Evolutionary conservation across 2,113 vertebrate species (phyloP).

Genomic region (Cololabis saira): DNA sequence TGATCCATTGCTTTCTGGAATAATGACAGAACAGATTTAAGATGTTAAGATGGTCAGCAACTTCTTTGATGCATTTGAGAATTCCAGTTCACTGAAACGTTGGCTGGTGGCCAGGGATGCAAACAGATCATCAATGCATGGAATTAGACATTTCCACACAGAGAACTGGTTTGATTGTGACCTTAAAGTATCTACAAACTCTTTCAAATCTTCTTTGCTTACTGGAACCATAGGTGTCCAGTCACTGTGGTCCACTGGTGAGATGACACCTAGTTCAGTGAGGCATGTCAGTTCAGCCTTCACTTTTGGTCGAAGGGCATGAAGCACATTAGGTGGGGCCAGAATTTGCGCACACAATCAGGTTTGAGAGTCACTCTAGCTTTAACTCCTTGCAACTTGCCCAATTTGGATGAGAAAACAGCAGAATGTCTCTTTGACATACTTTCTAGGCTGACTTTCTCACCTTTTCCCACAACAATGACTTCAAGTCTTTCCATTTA

Average conservation of each 20-base stretch:
- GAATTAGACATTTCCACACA: not conserved
- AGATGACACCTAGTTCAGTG: not conserved
- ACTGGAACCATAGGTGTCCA: not conserved
- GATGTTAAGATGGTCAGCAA: not conserved
- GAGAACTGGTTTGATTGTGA: not conserved
- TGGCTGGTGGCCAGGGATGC: not conserved
- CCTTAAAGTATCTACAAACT: not conserved
- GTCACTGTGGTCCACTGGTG: conserved; percentile 2
- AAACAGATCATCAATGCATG: not conserved
- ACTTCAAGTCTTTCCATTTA: not conserved
- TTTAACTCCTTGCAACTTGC: not conserved
- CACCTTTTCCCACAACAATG: too few relatives aligned
- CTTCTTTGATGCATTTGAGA: conserved; percentile 3
- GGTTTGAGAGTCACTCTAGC: not conserved
- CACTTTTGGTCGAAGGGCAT: not conserved
- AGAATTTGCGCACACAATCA: not conserved
- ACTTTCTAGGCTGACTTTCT: not conserved
- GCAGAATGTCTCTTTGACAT: not conserved
- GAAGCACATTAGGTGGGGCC: not conserved
- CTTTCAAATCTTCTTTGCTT: not conserved
- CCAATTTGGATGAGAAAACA: not conserved
- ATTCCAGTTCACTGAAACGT: not conserved
- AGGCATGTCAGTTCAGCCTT: not conserved
- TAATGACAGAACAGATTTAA: not conserved
- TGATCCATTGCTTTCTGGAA: conserved; percentile 5